Evolutionary conservation across 2,888 invertebrate species (phyloP).

Genomic region (Drosophila testacea): DNA sequence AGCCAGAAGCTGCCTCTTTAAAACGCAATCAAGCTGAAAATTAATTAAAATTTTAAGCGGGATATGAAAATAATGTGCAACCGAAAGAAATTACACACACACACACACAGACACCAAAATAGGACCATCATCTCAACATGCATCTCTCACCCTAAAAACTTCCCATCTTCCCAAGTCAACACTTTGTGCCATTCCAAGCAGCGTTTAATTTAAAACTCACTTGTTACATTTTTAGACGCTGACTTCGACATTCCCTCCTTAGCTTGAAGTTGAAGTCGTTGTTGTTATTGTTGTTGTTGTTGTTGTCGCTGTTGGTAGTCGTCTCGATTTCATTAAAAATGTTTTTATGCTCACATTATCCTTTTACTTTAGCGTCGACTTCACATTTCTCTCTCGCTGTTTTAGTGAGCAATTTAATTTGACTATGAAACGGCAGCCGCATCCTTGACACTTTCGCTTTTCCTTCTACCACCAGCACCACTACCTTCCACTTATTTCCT

Average conservation of each 20-base stretch:
- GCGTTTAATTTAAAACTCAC: slow-evolving; percentile 74
- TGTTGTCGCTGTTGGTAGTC: slow-evolving; percentile 68
- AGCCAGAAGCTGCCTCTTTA: slow-evolving; percentile 74
- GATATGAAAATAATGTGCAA: slow-evolving; percentile 79
- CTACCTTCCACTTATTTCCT: neutral
- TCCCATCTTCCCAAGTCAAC: neutral
- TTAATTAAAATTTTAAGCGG: slow-evolving; percentile 84
- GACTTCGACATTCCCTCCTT: slow-evolving; percentile 41
- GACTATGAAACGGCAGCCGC: slow-evolving; percentile 73
- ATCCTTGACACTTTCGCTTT: slow-evolving; percentile 81
- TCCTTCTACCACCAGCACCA: slow-evolving; percentile 9
- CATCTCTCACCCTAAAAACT: slow-evolving; percentile 12
- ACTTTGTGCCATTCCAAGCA: slow-evolving; percentile 15
- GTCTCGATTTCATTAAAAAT: slow-evolving; percentile 82
- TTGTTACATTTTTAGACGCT: slow-evolving; percentile 76
- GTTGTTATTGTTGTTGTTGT: neutral
- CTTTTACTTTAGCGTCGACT: slow-evolving; percentile 68
- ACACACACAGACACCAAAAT: slow-evolving; percentile 26
- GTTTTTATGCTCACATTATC: slow-evolving; percentile 79
- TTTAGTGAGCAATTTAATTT: slow-evolving; percentile 75
- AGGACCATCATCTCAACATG: slow-evolving; percentile 22
- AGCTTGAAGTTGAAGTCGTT: slow-evolving; percentile 3
- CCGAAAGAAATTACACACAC: slow-evolving; percentile 53
- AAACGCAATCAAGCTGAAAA: slow-evolving; percentile 85
- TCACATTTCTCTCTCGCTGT: slow-evolving; percentile 39